Conservation (phyloP, 2,797 vertebrate species). For the Luscinia megarhynchos region DNA sequence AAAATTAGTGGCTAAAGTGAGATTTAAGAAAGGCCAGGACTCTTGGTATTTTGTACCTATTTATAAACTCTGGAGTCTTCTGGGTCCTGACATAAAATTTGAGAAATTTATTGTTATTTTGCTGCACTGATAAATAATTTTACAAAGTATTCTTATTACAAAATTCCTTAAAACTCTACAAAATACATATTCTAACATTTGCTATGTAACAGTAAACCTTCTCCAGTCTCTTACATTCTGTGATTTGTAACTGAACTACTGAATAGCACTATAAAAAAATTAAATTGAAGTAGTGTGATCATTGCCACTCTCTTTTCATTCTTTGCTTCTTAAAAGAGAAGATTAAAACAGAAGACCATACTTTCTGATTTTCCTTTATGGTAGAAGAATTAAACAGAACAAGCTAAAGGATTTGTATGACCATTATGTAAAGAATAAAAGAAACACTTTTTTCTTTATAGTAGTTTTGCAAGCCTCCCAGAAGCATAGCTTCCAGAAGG, state of each 20-base stretch:
- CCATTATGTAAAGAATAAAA: background rate
- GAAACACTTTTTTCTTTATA: background rate
- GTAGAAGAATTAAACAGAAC: background rate
- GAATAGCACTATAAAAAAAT: background rate
- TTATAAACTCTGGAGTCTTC: background rate
- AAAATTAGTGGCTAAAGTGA: background rate
- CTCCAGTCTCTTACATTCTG: background rate
- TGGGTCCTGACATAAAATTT: background rate
- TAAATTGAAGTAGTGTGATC: background rate
- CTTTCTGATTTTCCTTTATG: background rate
- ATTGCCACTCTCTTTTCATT: background rate
- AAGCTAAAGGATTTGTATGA: background rate
- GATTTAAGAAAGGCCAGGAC: background rate
- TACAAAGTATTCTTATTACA: background rate
- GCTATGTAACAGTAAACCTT: accelerated
- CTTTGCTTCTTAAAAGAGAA: background rate
- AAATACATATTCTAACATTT: background rate
- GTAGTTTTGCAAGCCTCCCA: background rate
- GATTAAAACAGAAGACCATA: background rate
- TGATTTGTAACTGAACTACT: background rate
- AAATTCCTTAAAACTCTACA: background rate
- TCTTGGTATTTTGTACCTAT: background rate
- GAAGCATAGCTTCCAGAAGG: background rate
- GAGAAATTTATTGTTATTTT: background rate
- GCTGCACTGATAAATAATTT: background rate